A percentile compares a stretch with the other conserved stretches of the same genome.
phyloP scores from a whole-genome alignment of 1,140 invertebrate genomes.

The Stegodyphus dumicola region DNA sequence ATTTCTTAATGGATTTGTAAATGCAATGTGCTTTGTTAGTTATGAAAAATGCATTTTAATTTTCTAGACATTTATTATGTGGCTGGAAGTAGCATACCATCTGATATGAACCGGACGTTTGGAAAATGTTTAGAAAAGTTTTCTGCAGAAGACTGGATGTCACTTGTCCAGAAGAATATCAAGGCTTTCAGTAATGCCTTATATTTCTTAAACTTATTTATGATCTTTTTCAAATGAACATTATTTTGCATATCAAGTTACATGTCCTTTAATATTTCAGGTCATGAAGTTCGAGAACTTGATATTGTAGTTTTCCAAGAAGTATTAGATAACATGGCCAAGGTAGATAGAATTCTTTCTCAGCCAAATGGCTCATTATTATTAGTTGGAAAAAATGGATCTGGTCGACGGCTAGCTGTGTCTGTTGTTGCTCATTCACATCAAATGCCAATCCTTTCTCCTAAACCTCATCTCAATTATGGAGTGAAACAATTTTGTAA shows the following conservation, averaged over 20 bases:
- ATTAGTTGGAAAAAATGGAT: constrained; percentile 80
- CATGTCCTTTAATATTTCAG: constrained; percentile 65
- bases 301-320: constrained; percentile 75
- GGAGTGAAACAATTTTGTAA: constrained; percentile 75
- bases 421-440: constrained; percentile 80
- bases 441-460: constrained; percentile 76
- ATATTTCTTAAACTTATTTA: not conserved
- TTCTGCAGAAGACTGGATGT: constrained; percentile 73
- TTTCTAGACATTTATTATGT: constrained; percentile 68
- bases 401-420: constrained; percentile 80
- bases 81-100: constrained; percentile 64
- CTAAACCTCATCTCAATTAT: constrained; percentile 74
- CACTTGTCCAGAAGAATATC: constrained; percentile 76
- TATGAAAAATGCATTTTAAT: too few relatives aligned
- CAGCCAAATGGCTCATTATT: constrained; percentile 77
- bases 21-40: too few relatives aligned
- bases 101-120: constrained; percentile 63
- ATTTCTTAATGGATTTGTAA: not conserved
- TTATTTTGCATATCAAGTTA: not conserved
- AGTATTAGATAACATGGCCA: constrained; percentile 75
- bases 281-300: constrained; percentile 73
- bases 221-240: not conserved
- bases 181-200: constrained; percentile 74
- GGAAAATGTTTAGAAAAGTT: constrained; percentile 73
- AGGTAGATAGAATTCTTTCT: constrained; percentile 75